Percentiles rank a stretch among this genome's conserved stretches.
Conservation (phyloP, 2,113 vertebrate genomes). For the Sula dactylatra region DNA sequence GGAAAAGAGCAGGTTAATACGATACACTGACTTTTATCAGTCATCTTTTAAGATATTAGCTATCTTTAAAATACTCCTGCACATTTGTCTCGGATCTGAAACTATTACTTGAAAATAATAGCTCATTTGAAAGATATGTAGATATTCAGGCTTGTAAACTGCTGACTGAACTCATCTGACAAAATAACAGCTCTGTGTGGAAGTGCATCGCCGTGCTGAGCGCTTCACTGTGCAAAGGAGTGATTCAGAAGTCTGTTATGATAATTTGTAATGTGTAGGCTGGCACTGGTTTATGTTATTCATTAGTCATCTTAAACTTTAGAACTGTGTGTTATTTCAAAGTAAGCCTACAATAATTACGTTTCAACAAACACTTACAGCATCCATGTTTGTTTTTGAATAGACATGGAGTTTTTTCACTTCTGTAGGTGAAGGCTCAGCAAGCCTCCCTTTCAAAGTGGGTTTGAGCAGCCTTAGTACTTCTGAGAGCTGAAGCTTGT, state of each 20-base stretch:
- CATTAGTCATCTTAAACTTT: neutral
- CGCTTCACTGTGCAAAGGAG: neutral
- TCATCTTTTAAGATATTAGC: neutral
- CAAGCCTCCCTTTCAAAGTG: neutral
- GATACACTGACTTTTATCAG: neutral
- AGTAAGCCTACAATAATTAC: neutral
- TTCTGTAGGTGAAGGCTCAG: neutral
- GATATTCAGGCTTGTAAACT: neutral
- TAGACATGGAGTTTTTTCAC: neutral
- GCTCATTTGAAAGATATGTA: neutral
- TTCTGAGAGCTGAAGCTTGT: neutral
- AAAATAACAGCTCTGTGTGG: neutral
- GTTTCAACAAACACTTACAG: neutral
- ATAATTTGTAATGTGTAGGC: neutral
- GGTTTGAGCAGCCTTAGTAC: neutral
- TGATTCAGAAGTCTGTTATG: neutral
- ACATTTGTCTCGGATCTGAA: neutral
- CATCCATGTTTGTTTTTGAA: neutral
- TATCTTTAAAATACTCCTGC: neutral
- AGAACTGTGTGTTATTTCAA: neutral
- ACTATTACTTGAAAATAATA: neutral
- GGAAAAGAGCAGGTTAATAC: neutral
- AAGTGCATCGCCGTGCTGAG: accelerated
- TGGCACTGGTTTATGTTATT: neutral
- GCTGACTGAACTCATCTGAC: neutral